These are phyloP conservation scores for Mythimna loreyi DNA, from an alignment of 2,888 invertebrate species.

Conservation along the genomic window DNA sequence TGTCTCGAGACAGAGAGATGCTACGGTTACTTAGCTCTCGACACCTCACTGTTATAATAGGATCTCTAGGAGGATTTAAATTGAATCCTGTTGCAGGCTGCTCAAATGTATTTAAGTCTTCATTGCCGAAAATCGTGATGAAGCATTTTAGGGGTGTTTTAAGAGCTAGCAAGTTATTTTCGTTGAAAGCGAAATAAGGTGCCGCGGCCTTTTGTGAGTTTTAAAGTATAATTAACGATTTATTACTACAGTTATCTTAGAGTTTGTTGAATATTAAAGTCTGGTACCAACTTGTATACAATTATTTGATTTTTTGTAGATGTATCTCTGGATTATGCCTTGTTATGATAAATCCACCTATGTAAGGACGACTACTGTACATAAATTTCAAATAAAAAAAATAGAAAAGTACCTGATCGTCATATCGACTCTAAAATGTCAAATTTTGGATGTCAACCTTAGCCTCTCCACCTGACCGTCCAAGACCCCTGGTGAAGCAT, in stretches of 20 bases:
- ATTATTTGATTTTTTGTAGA: background rate
- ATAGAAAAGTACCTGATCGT: background rate
- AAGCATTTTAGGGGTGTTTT: constrained; percentile 52
- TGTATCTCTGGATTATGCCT: too few species aligned
- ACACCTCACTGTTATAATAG: constrained; percentile 88
- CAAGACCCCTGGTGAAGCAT: background rate
- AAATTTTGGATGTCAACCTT: background rate
- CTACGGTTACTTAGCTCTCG: constrained; percentile 87
- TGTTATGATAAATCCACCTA: too few species aligned
- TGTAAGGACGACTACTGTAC: too few species aligned
- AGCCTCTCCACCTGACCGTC: background rate
- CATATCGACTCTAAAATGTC: background rate
- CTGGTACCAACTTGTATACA: background rate
- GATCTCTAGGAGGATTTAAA: constrained; percentile 86
- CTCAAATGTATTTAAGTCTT: constrained; percentile 72
- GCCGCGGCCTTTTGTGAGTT: constrained; percentile 26
- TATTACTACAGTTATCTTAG: constrained; percentile 18
- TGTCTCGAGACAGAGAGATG: constrained; percentile 80
- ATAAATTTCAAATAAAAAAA: background rate
- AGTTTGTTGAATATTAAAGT: background rate
- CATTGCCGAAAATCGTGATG: constrained; percentile 62
- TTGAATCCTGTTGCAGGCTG: constrained; percentile 81
- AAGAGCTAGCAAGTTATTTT: constrained; percentile 35
- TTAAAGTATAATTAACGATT: constrained; percentile 29
- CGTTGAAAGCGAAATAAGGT: constrained; percentile 29